Conservation (phyloP, 2,888 invertebrate genomes). For the Dicranocentrus wangi region DNA sequence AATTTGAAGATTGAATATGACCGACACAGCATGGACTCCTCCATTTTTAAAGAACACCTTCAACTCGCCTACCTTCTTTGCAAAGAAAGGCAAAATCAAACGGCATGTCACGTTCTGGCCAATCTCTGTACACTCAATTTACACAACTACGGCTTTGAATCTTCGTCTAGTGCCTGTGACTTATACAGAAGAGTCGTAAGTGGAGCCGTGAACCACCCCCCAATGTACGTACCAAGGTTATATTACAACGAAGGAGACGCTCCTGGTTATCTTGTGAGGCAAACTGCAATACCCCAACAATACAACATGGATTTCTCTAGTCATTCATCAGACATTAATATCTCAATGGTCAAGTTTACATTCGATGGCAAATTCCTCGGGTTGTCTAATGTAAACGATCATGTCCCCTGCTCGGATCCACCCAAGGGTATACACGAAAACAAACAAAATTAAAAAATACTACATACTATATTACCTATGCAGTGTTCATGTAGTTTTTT, state of each 20-base stretch:
- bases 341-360: constrained; percentile 75
- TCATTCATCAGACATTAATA: constrained; percentile 74
- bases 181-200: constrained; percentile 63
- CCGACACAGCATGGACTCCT: constrained; percentile 74
- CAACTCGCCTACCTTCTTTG: constrained; percentile 76
- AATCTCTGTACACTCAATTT: constrained; percentile 81
- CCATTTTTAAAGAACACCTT: constrained; percentile 75
- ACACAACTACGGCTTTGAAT: constrained; percentile 76
- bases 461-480: too few species aligned
- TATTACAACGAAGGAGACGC: constrained; percentile 77
- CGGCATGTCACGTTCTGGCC: constrained; percentile 81
- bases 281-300: constrained; percentile 74
- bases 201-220: constrained; percentile 62
- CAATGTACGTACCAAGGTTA: constrained; percentile 74
- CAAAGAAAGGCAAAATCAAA: constrained; percentile 74
- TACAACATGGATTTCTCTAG: constrained; percentile 67
- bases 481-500: too few species aligned
- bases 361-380: constrained; percentile 75
- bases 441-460: too few species aligned
- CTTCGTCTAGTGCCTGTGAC: constrained; percentile 59
- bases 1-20: constrained; percentile 75
- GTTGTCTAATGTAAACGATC: constrained; percentile 73
- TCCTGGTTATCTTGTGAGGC: constrained; percentile 75
- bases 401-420: constrained; percentile 70
- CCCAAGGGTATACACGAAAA: too few species aligned